phyloP scores from a whole-genome alignment of 2,888 invertebrate species.

The Stratiomys singularior region DNA sequence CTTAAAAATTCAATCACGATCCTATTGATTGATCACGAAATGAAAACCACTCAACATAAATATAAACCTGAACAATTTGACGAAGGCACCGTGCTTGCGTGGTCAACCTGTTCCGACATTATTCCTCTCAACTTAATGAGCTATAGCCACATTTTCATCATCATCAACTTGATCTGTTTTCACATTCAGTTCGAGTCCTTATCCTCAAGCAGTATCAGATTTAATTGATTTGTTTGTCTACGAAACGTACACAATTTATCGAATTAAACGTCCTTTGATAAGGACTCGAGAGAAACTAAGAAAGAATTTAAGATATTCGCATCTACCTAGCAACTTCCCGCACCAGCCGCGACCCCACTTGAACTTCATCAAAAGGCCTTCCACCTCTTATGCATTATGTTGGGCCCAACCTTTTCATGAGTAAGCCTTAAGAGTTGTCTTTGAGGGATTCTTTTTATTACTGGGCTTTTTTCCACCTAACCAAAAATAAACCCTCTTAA shows the following conservation, averaged over 20 bases:
- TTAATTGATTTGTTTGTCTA: constrained; percentile 43
- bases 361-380: not conserved
- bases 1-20: not conserved
- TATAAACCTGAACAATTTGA: not conserved
- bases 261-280: constrained; percentile 33
- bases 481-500: constrained; percentile 32
- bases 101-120: not conserved
- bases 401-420: not conserved
- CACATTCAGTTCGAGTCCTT: constrained; percentile 24
- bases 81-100: not conserved
- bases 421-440: not conserved
- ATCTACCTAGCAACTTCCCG: no score
- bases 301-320: not conserved
- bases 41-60: constrained; percentile 25
- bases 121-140: not conserved
- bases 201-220: constrained; percentile 29
- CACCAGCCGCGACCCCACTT: not conserved
- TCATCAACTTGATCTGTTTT: not conserved
- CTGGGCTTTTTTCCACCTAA: constrained; percentile 31
- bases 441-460: constrained; percentile 8
- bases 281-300: not conserved
- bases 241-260: constrained; percentile 29
- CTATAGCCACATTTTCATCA: not conserved
- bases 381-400: not conserved
- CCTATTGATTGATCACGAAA: constrained; percentile 24